Percentiles rank a stretch among this genome's conserved stretches.
Conservation (phyloP, 2,888 invertebrate species). For the Acanthosoma haemorrhoidale region DNA sequence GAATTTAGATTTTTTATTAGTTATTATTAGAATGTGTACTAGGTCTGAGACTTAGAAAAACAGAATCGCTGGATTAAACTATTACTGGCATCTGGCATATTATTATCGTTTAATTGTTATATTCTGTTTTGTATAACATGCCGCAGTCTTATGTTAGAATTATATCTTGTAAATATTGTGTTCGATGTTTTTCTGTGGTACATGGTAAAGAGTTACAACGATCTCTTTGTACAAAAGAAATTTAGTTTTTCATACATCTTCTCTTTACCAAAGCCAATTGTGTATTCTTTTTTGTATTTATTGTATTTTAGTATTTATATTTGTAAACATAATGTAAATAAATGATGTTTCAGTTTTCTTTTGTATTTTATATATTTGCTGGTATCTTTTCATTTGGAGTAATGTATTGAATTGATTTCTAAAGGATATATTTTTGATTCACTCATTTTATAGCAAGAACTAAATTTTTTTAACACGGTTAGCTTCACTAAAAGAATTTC, state of each 20-base stretch:
- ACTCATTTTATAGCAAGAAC: too few relatives aligned
- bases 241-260: slow-evolving; percentile 5
- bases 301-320: slow-evolving; percentile 24
- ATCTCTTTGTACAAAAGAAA: slow-evolving; percentile 19
- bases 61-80: too few relatives aligned
- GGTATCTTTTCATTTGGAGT: too few relatives aligned
- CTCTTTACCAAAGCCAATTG: background rate
- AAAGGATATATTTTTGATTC: too few relatives aligned
- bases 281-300: slow-evolving; percentile 24
- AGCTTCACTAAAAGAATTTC: too few relatives aligned
- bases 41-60: slow-evolving; percentile 11
- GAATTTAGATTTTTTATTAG: background rate
- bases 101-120: background rate
- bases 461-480: too few relatives aligned
- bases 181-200: background rate
- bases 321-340: slow-evolving; percentile 25
- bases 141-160: background rate
- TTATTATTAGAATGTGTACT: slow-evolving; percentile 5
- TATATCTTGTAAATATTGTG: slow-evolving; percentile 15
- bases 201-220: slow-evolving; percentile 19
- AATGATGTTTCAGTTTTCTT: background rate
- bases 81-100: too few relatives aligned
- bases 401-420: too few relatives aligned
- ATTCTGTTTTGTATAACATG: background rate
- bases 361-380: background rate